Evolutionary conservation across 2,888 invertebrate species (phyloP), one percentile per base, ranked within the genome.

Genomic region (Apodemia zela): DNA sequence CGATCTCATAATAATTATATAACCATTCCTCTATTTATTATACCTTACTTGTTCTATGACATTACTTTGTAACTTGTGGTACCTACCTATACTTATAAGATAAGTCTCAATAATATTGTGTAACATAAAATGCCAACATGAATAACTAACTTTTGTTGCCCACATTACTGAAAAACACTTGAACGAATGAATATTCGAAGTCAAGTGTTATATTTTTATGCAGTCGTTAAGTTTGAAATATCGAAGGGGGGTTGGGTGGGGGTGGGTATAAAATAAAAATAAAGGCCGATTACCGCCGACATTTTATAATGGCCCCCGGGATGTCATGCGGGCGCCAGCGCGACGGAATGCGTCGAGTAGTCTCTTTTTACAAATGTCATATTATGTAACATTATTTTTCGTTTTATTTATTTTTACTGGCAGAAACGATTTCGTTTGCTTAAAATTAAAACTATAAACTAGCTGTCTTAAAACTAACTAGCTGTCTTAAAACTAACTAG

Each of bases 201-300:
- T 82, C 83, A 80, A 85, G 82, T 82, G 85, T 82, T 85, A 86
- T 88, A 88, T 87, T 89, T 85, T 89, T 88, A 89, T 82, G 72
- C 77, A 81, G 87, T 89, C 90, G 90, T 90, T 90, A 89, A 89
- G 85, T 89, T 89, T 88, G 89, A 89, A 89, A 89, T 89, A 89
- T 89, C 87, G 87, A 84, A 72, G 73, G 69, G 69, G 65, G 68
- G 68, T 35, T 68, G 69, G 66, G 66, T 63, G 67, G 61, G 64
- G 68, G 54, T 67, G 79, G 82, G 84, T 84, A 89, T 88, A 86
- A 90, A 90, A 90, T 89, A 89, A 89, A 89, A 89, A 89, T 88
- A 87, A 88, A 89, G 86, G 84, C 81, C 87, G 88, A 87, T 88
- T 87, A 87, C 85, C n/a, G 81, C 83, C 88, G 89, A 87, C 90